Conservation (phyloP, 2,888 invertebrate genomes). For the Trachelus troglodyta region DNA sequence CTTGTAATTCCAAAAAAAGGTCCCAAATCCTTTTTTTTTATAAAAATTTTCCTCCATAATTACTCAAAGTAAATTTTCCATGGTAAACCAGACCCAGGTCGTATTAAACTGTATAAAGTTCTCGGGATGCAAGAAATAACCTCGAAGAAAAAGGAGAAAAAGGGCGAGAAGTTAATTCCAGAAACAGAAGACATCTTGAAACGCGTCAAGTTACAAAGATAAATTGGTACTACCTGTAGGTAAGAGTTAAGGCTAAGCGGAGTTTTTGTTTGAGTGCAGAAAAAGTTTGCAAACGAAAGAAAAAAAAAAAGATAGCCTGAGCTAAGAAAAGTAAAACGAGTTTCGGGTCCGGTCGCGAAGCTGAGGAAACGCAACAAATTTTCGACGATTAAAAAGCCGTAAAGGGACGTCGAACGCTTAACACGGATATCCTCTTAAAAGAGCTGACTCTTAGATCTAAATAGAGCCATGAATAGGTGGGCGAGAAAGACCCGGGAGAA, state of each 20-base stretch:
- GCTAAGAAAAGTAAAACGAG: not conserved
- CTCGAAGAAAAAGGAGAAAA: not conserved
- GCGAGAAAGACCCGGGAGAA: constrained; percentile 30
- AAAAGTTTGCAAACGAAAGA: not conserved
- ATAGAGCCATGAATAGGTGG: constrained; percentile 64
- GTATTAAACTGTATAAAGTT: not conserved
- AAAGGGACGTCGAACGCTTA: constrained; percentile 54
- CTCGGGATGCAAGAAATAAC: not conserved
- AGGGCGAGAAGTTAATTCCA: not conserved
- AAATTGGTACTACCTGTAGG: not conserved
- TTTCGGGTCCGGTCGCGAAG: not conserved
- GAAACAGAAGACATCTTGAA: not conserved
- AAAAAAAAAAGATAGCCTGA: too few relatives aligned
- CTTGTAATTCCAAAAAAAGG: too few relatives aligned
- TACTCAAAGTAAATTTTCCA: too few relatives aligned
- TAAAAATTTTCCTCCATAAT: too few relatives aligned
- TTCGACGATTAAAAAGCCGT: constrained; percentile 61
- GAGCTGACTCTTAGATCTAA: constrained; percentile 55
- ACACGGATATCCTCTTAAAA: constrained; percentile 66
- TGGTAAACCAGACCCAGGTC: too few relatives aligned
- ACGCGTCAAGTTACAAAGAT: not conserved
- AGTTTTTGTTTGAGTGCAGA: not conserved
- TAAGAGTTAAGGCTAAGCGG: not conserved
- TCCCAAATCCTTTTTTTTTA: too few relatives aligned
- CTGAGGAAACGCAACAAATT: constrained; percentile 54